Conservation (phyloP, 2,797 vertebrate species). For the Borostomias antarcticus region DNA sequence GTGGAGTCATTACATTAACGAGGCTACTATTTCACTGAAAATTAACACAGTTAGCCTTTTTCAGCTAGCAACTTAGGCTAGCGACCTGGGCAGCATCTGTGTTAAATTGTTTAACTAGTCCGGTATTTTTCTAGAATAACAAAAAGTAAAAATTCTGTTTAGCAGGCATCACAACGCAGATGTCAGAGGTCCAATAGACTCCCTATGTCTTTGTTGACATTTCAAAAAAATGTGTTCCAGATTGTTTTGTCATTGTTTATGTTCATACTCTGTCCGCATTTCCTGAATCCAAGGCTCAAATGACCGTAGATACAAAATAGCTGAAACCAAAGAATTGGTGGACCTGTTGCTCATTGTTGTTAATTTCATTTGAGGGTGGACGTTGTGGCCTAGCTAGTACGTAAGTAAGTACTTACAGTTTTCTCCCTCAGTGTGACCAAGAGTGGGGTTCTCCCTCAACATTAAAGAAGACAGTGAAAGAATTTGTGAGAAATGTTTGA, state of each 20-base stretch:
- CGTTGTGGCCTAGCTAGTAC: neutral
- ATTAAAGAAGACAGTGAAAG: conserved; percentile 3
- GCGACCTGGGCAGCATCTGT: no score
- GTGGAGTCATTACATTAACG: no score
- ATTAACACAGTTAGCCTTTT: no score
- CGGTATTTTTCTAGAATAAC: no score
- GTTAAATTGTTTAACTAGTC: no score
- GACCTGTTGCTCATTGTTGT: conserved; percentile 8
- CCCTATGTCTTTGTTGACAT: conserved; percentile 48
- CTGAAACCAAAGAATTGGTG: conserved; percentile 19
- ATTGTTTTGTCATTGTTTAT: conserved; percentile 46
- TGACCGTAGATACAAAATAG: conserved; percentile 27
- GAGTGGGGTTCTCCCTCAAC: conserved; percentile 4
- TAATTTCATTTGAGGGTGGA: conserved; percentile 13
- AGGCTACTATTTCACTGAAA: no score
- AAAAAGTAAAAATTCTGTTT: no score
- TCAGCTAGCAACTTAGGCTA: no score
- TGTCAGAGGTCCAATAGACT: conserved; percentile 33
- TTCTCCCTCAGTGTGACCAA: neutral
- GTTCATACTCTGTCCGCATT: conserved; percentile 35
- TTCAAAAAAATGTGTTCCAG: conserved; percentile 45
- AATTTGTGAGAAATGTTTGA: neutral
- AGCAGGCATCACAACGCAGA: no score
- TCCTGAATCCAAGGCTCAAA: conserved; percentile 35
- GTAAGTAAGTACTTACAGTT: neutral